Evolutionary conservation across 2,797 vertebrate species (phyloP).

Genomic region (Syndactyla subalaris): DNA sequence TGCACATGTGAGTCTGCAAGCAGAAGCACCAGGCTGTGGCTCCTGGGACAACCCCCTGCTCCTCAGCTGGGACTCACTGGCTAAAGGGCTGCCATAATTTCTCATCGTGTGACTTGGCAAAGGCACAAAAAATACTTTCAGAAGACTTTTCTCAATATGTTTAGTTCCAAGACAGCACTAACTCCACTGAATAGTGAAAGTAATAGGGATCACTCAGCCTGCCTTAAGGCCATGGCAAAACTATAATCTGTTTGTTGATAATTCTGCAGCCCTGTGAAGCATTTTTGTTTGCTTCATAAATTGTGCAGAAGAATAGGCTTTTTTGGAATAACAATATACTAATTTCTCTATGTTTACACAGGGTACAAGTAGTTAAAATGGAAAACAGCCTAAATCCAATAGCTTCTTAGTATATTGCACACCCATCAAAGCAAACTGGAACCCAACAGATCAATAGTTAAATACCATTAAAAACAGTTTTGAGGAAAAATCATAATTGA

Average conservation of each 20-base stretch:
- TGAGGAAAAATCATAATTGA: slow-evolving; percentile 65
- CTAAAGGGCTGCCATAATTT: neutral
- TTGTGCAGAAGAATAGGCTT: neutral
- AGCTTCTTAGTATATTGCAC: neutral
- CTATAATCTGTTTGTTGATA: slow-evolving; percentile 15
- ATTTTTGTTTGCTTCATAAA: neutral
- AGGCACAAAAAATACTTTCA: neutral
- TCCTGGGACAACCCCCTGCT: neutral
- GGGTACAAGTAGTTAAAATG: slow-evolving; percentile 30
- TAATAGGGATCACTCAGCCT: slow-evolving; percentile 2
- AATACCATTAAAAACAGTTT: slow-evolving; percentile 64
- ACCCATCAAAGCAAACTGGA: slow-evolving; percentile 55
- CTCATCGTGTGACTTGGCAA: neutral
- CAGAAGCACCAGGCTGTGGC: neutral
- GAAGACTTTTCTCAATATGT: neutral
- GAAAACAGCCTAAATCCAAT: neutral
- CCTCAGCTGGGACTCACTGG: neutral
- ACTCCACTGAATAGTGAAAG: neutral
- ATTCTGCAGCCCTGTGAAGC: neutral
- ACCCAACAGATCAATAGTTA: slow-evolving; percentile 68
- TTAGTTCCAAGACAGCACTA: slow-evolving; percentile 6
- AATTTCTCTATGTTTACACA: slow-evolving; percentile 30
- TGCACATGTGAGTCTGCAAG: neutral
- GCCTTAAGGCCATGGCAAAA: slow-evolving; percentile 8
- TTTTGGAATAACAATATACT: neutral